phyloP scores from a whole-genome alignment of 37 sponge, comb jelly and placozoan genomes.

The Chondrilla cf. caribensis region DNA sequence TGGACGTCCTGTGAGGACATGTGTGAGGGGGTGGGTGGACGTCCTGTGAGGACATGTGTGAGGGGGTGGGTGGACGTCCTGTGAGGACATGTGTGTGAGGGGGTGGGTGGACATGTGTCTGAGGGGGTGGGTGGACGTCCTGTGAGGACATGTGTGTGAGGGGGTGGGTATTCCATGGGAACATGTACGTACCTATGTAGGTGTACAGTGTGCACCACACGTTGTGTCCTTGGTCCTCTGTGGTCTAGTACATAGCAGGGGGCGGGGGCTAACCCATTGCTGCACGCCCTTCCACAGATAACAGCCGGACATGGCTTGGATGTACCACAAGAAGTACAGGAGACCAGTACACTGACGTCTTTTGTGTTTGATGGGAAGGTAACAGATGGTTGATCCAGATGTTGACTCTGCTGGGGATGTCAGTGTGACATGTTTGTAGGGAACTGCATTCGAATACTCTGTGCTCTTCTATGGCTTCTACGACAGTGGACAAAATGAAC shows the following conservation, averaged over 20 bases:
- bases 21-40: not conserved
- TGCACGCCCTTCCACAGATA: too few species aligned
- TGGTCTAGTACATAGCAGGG: too few species aligned
- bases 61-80: too few species aligned
- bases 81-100: slow-evolving; percentile 40
- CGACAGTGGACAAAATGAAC: slow-evolving; percentile 66
- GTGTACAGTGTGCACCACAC: too few species aligned
- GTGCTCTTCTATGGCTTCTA: slow-evolving; percentile 83
- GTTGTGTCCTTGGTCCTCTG: too few species aligned
- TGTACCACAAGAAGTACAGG: not conserved
- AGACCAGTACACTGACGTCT: slow-evolving; percentile 26
- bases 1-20: too few species aligned
- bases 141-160: not conserved
- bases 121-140: too few species aligned
- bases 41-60: not conserved
- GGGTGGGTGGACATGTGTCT: too few species aligned
- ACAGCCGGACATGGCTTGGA: slow-evolving; percentile 9
- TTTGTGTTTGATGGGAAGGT: slow-evolving; percentile 74
- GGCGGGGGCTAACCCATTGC: too few species aligned
- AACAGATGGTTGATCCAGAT: not conserved
- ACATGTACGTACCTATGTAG: not conserved
- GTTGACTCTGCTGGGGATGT: not conserved
- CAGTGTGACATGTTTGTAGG: slow-evolving; percentile 32
- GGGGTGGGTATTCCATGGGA: not conserved
- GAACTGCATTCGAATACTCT: slow-evolving; percentile 73